phyloP scores from a whole-genome alignment of 1,140 invertebrate genomes.

The fruit fly (Drosophila melanogaster) region Release_6_plus_ISO1_MT NT_033777.3:10525501-10526000 shows the following conservation, averaged over 20 bases:
- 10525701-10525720: no score
- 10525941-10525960: constrained; percentile 80
- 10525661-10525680: not conserved
- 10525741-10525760: not conserved
- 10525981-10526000: constrained; percentile 46
- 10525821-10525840: constrained; percentile 46
- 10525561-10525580: constrained; percentile 56
- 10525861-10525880: constrained; percentile 43
- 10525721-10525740: no score
- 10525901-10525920: constrained; percentile 77
- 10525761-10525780: no score
- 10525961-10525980: constrained; percentile 51
- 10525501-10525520: constrained; percentile 27
- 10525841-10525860: constrained; percentile 58
- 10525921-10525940: constrained; percentile 76
- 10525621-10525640: constrained; percentile 55
- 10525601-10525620: constrained; percentile 21
- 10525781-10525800: no score
- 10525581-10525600: constrained; percentile 67
- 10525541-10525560: constrained; percentile 74
- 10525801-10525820: constrained; percentile 13
- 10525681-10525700: no score
- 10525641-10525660: not conserved
- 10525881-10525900: constrained; percentile 65
- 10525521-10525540: constrained; percentile 67